A percentile compares a stretch with the other conserved stretches of the same genome.
Conservation (phyloP, 2,113 vertebrate species). For the Hemichromis elongatus region DNA sequence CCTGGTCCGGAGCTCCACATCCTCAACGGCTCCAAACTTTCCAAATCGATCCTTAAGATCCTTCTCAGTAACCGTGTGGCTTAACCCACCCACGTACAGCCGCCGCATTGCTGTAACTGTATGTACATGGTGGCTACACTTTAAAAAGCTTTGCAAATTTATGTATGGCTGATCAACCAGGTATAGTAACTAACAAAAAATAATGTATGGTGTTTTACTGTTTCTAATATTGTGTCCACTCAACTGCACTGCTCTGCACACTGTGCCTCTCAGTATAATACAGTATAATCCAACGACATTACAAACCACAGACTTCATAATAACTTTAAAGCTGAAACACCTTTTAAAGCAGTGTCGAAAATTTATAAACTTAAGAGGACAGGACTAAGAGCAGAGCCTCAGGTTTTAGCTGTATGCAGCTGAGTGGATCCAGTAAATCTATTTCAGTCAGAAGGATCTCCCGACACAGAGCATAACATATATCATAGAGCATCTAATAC, state of each 20-base stretch:
- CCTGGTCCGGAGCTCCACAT: conserved; percentile 83
- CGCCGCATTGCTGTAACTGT: conserved; percentile 65
- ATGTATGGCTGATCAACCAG: not conserved
- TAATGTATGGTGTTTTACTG: not conserved
- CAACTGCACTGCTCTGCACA: not conserved
- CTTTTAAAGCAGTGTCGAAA: not conserved
- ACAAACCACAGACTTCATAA: not conserved
- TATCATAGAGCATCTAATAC: not conserved
- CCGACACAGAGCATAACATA: not conserved
- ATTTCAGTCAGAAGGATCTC: not conserved
- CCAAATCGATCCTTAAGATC: conserved; percentile 88
- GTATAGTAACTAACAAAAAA: not conserved
- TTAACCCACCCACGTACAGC: conserved; percentile 86
- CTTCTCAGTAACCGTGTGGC: conserved; percentile 76
- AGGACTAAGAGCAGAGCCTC: not conserved
- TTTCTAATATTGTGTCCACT: not conserved
- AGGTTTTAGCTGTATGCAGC: not conserved
- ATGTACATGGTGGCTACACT: not conserved
- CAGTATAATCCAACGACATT: not conserved
- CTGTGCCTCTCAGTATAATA: not conserved
- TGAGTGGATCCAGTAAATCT: not conserved
- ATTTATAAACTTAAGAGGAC: not conserved
- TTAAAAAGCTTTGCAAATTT: not conserved
- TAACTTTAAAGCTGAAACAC: not conserved
- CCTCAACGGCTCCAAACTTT: conserved; percentile 85